Base-by-base conservation (phyloP, 30 jellyfish, hydroid and myxozoan species). In the Chrysaora quinquecirrha region DNA sequence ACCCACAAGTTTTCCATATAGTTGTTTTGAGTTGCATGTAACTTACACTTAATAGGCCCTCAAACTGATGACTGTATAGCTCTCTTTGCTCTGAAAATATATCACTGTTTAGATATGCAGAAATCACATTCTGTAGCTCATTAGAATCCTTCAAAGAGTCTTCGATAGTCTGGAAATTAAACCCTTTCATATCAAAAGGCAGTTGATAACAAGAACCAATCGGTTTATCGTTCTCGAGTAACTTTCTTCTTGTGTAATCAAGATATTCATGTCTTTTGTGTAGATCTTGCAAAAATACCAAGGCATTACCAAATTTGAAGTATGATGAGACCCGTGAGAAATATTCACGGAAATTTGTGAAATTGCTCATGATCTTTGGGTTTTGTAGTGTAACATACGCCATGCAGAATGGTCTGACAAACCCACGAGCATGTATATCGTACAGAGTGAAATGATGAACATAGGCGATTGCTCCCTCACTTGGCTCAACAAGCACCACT, bases 381-480 rank as follows among this genome's bases (percentile, higher is more conserved):
- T 54, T 66, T 48, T 71, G 85, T 47, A 66, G 72, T 27, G 93
- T 85, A 20, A 94, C 47, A 60, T 94, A 94, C 21, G 97, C 96
- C 86, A 94, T 72, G 63, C 99, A 94, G 65, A 60, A 94, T 16
- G 99, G 99, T 18, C 99, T 82, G 0, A 94, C 99, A 65, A 82
- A 94, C 1, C 99, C 99, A 35, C 99, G 90, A 34, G 99, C 99
- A 20, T 81, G 88, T 32, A 94, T 88, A 63, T 94, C 99, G 73
- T 94, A 94, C 0, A 94, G 89, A 3, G 96, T 95, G 71, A 94
- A 94, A 69, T 94, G 97, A 67, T 94, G 95, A 38, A 94, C 96
- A 58, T 75, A 94, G 18, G 99, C 97, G 24, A 84, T 96, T 18
- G 97, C 97, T 2, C 97, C 97, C 60, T 94, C 97, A 19, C 86